These are phyloP conservation scores for Hyperopisus bebe DNA, from an alignment of 2,113 vertebrate species.

Conservation along the genomic window DNA sequence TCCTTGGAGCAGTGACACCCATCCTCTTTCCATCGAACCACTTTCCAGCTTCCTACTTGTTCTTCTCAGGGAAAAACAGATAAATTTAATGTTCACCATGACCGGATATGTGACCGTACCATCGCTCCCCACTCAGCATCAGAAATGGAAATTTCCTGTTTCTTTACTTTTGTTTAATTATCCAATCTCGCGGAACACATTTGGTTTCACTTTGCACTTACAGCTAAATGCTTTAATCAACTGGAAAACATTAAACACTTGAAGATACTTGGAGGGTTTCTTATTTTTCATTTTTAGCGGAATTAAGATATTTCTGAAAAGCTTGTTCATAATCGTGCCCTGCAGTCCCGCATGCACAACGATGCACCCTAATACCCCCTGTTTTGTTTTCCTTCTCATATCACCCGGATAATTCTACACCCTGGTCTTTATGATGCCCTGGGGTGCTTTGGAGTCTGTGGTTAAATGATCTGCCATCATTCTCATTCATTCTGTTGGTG, in stretches of 20 bases:
- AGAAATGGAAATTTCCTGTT: conserved; percentile 13
- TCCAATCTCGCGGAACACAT: not conserved
- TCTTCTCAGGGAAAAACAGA: conserved; percentile 27
- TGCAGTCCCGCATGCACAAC: not conserved
- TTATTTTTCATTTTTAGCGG: conserved; percentile 19
- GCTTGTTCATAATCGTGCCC: not conserved
- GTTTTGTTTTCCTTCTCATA: conserved; percentile 17
- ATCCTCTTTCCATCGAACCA: conserved; percentile 23
- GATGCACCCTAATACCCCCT: conserved; percentile 21
- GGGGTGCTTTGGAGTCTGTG: conserved; percentile 27
- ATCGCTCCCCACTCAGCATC: conserved; percentile 5
- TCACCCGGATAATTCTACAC: conserved; percentile 26
- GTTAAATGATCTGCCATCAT: conserved; percentile 28
- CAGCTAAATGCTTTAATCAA: conserved; percentile 8
- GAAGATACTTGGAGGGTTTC: conserved; percentile 12
- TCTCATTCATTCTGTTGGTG: conserved; percentile 41
- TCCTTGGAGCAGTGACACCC: conserved; percentile 12
- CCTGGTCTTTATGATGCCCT: conserved; percentile 19
- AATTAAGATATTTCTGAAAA: conserved; percentile 19
- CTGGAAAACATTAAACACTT: conserved; percentile 22
- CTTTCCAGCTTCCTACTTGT: conserved; percentile 22
- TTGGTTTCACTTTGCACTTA: conserved; percentile 21
- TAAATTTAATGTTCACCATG: conserved; percentile 28
- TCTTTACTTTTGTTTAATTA: conserved; percentile 1
- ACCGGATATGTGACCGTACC: conserved; percentile 16